Conservation (phyloP, 1,140 invertebrate species). For the Asobara japonica region DNA sequence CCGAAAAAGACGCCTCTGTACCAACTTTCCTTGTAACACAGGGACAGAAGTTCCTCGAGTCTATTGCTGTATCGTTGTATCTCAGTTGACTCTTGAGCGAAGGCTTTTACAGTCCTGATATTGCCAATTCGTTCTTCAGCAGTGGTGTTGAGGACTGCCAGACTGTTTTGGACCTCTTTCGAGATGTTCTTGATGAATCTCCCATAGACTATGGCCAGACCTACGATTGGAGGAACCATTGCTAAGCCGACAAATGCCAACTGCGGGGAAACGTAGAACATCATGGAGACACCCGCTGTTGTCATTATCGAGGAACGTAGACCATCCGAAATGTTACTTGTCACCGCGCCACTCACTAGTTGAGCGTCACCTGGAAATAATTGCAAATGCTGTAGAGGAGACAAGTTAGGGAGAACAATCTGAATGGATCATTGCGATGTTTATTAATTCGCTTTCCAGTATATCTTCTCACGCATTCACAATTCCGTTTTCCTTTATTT, state of each 20-base stretch:
- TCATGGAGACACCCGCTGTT: constrained; percentile 88
- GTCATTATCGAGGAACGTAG: constrained; percentile 87
- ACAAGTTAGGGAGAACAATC: no score
- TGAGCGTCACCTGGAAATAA: constrained; percentile 80
- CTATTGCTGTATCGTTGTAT: constrained; percentile 74
- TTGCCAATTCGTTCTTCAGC: constrained; percentile 95
- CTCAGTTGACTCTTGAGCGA: constrained; percentile 88
- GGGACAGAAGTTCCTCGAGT: constrained; percentile 78
- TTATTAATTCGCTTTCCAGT: no score
- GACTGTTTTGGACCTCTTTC: constrained; percentile 81
- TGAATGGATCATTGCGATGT: no score
- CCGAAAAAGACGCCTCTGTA: constrained; percentile 92
- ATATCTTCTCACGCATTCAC: no score
- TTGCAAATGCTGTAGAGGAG: no score
- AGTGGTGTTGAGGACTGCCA: constrained; percentile 84
- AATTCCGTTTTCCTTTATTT: no score
- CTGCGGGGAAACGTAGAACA: constrained; percentile 93
- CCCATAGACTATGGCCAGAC: constrained; percentile 89
- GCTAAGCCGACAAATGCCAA: constrained; percentile 85
- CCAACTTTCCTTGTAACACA: constrained; percentile 88
- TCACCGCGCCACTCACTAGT: constrained; percentile 90
- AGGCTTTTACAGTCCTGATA: constrained; percentile 93
- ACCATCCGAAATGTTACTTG: constrained; percentile 94
- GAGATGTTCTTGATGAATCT: constrained; percentile 88
- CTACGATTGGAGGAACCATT: constrained; percentile 89